A percentile compares a stretch with the other conserved stretches of the same genome.
phyloP scores from a whole-genome alignment of 2,113 vertebrate species.

The Actenoides hombroni region DNA sequence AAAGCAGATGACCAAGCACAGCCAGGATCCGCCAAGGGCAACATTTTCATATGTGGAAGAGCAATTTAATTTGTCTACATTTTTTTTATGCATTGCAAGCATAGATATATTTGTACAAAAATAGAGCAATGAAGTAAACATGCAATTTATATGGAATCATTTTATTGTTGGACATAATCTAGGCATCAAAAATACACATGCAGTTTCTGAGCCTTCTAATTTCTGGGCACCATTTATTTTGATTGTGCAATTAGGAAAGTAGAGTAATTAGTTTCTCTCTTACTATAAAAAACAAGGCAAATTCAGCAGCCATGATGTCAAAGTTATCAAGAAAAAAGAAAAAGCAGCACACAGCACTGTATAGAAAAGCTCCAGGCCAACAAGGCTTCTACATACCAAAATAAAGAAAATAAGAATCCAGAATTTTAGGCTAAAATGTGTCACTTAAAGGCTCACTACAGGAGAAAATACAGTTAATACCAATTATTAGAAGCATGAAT shows the following conservation, averaged over 20 bases:
- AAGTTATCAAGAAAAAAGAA: slow-evolving; percentile 34
- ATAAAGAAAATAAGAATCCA: neutral
- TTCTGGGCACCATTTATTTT: slow-evolving; percentile 74
- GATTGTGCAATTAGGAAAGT: slow-evolving; percentile 74
- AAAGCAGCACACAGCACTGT: neutral
- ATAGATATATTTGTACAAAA: slow-evolving; percentile 59
- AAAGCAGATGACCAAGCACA: slow-evolving; percentile 41
- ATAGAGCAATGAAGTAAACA: slow-evolving; percentile 72
- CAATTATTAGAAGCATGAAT: neutral
- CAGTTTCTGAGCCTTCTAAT: slow-evolving; percentile 70
- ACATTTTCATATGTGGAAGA: slow-evolving; percentile 27
- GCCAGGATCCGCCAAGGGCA: slow-evolving; percentile 17
- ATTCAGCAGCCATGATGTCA: slow-evolving; percentile 52
- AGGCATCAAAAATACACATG: slow-evolving; percentile 63
- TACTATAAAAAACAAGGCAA: slow-evolving; percentile 64
- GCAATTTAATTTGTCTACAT: slow-evolving; percentile 66
- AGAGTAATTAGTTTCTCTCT: slow-evolving; percentile 73
- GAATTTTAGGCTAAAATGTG: neutral
- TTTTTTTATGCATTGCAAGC: slow-evolving; percentile 43
- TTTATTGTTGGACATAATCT: slow-evolving; percentile 67
- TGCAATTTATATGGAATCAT: slow-evolving; percentile 73
- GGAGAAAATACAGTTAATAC: neutral
- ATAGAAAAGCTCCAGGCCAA: slow-evolving; percentile 5
- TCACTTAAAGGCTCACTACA: neutral
- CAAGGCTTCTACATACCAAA: neutral